Conservation (phyloP, 2,888 invertebrate species). For the Chouioia cunea region DNA sequence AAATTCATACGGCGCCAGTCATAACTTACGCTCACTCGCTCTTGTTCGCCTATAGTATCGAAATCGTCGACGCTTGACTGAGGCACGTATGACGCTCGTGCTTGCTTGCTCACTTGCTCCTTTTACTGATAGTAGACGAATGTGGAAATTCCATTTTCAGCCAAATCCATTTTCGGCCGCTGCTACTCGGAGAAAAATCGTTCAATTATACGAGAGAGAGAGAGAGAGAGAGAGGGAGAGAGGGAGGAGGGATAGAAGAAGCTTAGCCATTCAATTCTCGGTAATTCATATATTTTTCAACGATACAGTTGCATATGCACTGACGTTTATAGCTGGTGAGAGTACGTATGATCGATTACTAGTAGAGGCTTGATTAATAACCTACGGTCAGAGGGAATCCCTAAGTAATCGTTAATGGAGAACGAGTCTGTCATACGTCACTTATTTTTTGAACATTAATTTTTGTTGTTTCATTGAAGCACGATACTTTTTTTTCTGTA, state of each 20-base stretch:
- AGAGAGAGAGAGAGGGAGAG: too few relatives aligned
- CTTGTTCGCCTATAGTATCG: conserved; percentile 49
- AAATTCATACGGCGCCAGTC: conserved; percentile 63
- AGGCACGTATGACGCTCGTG: conserved; percentile 60
- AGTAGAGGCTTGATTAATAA: conserved; percentile 30
- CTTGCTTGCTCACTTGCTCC: neutral
- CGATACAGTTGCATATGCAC: conserved; percentile 2
- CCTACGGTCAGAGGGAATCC: conserved; percentile 29
- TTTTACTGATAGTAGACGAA: conserved; percentile 39
- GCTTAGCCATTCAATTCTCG: too few relatives aligned
- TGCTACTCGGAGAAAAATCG: conserved; percentile 55
- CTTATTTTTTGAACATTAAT: too few relatives aligned
- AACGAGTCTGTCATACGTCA: too few relatives aligned
- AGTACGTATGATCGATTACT: conserved; percentile 24
- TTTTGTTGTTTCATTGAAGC: too few relatives aligned
- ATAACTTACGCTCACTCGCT: conserved; percentile 59
- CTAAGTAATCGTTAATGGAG: conserved; percentile 10
- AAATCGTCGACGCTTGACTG: conserved; percentile 59
- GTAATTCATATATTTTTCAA: conserved; percentile 46
- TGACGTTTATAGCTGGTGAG: conserved; percentile 33
- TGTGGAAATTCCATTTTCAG: conserved; percentile 51
- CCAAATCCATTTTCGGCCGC: conserved; percentile 39
- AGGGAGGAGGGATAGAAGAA: too few relatives aligned
- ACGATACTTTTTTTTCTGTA: too few relatives aligned
- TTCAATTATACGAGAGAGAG: conserved; percentile 53